Conservation (phyloP, 2,797 vertebrate species). For the Phrynocephalus vlangalii region DNA sequence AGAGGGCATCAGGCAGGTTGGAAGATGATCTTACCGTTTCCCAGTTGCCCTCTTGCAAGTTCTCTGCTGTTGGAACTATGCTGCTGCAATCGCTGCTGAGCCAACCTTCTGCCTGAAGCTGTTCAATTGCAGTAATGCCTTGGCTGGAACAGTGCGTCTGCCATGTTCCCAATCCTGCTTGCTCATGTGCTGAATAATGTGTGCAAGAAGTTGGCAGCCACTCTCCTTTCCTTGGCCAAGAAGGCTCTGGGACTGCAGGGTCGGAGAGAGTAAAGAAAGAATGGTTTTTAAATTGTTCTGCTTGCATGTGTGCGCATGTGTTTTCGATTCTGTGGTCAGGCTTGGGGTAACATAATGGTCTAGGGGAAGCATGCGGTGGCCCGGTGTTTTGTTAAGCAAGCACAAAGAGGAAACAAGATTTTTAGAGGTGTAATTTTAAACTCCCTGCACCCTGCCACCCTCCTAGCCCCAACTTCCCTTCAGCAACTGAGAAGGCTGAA, state of each 20-base stretch:
- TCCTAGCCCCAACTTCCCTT: background rate
- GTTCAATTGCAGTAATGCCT: slow-evolving; percentile 32
- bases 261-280: background rate
- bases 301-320: background rate
- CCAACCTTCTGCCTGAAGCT: slow-evolving; percentile 24
- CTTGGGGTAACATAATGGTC: background rate
- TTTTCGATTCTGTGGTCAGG: background rate
- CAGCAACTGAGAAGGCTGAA: background rate
- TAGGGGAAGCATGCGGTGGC: background rate
- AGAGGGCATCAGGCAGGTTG: background rate
- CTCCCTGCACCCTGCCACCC: background rate
- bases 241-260: slow-evolving; percentile 17
- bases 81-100: slow-evolving; percentile 23
- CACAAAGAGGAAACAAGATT: background rate
- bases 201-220: background rate
- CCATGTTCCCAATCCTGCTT: slow-evolving; percentile 26
- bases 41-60: background rate
- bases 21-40: background rate
- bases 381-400: background rate
- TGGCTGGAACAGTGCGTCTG: slow-evolving; percentile 28
- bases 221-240: background rate
- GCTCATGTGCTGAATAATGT: slow-evolving; percentile 21
- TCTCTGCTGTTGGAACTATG: background rate
- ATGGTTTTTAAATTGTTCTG: background rate
- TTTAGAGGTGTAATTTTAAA: background rate